These are phyloP conservation scores for Diplolepis rosae DNA, from an alignment of 2,888 invertebrate genomes.

Conservation along the genomic window DNA sequence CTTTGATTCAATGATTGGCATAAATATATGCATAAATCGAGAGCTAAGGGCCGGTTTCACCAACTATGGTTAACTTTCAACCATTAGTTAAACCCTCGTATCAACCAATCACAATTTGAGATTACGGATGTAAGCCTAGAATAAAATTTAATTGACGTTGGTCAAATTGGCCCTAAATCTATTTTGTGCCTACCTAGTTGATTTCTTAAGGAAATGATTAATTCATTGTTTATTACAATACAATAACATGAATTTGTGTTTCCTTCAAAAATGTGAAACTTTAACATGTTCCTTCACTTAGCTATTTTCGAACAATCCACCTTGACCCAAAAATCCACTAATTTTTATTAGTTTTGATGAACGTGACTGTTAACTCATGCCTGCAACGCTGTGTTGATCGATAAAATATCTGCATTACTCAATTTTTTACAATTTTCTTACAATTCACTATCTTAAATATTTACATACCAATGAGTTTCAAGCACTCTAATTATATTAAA, in stretches of 20 bases:
- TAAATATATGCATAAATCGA: not conserved
- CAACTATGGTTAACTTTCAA: too few species aligned
- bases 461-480: constrained; percentile 9
- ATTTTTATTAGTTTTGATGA: not conserved
- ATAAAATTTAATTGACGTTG: too few species aligned
- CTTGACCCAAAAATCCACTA: not conserved
- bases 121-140: too few species aligned
- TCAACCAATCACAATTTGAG: too few species aligned
- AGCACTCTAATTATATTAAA: constrained; percentile 5
- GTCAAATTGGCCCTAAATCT: too few species aligned
- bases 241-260: too few species aligned
- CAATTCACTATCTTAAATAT: constrained; percentile 20
- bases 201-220: not conserved
- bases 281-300: not conserved
- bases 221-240: not conserved
- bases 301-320: not conserved
- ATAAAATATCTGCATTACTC: not conserved
- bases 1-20: not conserved
- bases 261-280: too few species aligned
- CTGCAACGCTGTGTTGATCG: not conserved
- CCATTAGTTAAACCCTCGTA: too few species aligned
- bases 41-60: too few species aligned
- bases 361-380: not conserved
- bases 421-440: constrained; percentile 8
- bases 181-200: constrained; percentile 20